Evolutionary conservation across 2,888 invertebrate species (phyloP).

Genomic region (Morpho deidamia): DNA sequence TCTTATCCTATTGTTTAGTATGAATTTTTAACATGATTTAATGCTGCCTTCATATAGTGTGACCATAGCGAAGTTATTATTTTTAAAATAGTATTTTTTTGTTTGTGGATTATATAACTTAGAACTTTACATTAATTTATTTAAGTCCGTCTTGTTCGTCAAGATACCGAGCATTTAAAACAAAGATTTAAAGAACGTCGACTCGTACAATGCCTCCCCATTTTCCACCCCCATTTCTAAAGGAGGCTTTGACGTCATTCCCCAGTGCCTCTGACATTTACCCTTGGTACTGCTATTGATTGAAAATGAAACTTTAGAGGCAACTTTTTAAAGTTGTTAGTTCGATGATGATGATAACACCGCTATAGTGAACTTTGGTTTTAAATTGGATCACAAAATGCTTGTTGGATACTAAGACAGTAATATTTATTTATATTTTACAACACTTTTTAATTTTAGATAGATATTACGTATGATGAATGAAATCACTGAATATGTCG

Average conservation of each 20-base stretch:
- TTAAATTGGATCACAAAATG: conserved; percentile 22
- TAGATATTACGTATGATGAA: too few relatives aligned
- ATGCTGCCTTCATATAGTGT: too few relatives aligned
- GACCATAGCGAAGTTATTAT: too few relatives aligned
- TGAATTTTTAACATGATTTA: too few relatives aligned
- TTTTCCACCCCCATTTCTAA: background rate
- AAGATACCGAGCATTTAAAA: background rate
- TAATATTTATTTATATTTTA: conserved; percentile 6
- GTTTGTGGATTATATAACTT: too few relatives aligned
- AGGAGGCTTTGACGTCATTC: conserved; percentile 23
- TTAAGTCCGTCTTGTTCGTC: too few relatives aligned
- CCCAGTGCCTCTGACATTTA: conserved; percentile 23
- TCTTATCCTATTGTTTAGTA: too few relatives aligned
- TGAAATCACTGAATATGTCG: too few relatives aligned
- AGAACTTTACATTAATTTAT: too few relatives aligned
- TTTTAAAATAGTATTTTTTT: too few relatives aligned
- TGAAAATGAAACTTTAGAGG: conserved; percentile 7
- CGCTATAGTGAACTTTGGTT: conserved; percentile 1
- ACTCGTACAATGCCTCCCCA: conserved; percentile 16
- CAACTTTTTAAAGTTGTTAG: background rate
- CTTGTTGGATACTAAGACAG: conserved; percentile 10
- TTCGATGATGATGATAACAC: background rate
- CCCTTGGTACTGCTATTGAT: conserved; percentile 3
- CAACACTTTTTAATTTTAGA: background rate
- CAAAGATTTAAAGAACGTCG: conserved; percentile 17